Percentiles rank a stretch among this genome's conserved stretches.
Evolutionary conservation across 2,797 vertebrate genomes (phyloP).

Genomic region (Sardinella longiceps): DNA sequence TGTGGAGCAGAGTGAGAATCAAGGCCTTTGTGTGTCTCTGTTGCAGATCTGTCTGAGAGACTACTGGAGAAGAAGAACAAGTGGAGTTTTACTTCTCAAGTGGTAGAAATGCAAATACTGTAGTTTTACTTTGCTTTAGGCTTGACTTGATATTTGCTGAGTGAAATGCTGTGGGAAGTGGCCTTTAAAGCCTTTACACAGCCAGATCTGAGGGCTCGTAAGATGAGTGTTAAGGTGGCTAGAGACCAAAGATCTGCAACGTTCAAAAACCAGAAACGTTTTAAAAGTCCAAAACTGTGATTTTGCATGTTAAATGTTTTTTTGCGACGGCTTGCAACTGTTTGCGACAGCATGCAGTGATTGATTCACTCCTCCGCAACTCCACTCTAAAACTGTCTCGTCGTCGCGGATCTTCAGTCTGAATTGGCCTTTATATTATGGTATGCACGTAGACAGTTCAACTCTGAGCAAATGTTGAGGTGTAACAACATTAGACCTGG

Average conservation of each 20-base stretch:
- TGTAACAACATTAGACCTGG: background rate
- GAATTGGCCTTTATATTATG: too few species aligned
- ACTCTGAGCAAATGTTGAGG: too few species aligned
- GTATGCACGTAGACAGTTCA: background rate
- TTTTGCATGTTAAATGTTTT: too few species aligned
- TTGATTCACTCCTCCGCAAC: too few species aligned
- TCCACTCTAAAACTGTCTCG: too few species aligned
- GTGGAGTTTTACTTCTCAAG: background rate
- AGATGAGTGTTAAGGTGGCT: too few species aligned
- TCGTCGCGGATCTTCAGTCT: too few species aligned
- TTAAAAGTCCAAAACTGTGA: too few species aligned
- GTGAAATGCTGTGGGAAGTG: background rate
- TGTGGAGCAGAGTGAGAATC: constrained; percentile 53
- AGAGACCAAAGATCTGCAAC: too few species aligned
- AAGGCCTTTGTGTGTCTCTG: background rate
- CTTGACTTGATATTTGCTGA: background rate
- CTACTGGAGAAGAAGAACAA: background rate
- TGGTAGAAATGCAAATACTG: background rate
- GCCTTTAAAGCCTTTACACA: background rate
- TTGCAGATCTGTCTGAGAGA: background rate
- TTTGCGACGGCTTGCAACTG: too few species aligned
- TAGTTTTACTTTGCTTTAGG: background rate
- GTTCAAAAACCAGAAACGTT: too few species aligned
- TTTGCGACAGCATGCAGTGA: too few species aligned
- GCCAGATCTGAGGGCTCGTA: background rate